Percentiles rank a stretch among this genome's conserved stretches.
Conservation (phyloP, 2,797 vertebrate species). For the Smutsia temminckii region DNA sequence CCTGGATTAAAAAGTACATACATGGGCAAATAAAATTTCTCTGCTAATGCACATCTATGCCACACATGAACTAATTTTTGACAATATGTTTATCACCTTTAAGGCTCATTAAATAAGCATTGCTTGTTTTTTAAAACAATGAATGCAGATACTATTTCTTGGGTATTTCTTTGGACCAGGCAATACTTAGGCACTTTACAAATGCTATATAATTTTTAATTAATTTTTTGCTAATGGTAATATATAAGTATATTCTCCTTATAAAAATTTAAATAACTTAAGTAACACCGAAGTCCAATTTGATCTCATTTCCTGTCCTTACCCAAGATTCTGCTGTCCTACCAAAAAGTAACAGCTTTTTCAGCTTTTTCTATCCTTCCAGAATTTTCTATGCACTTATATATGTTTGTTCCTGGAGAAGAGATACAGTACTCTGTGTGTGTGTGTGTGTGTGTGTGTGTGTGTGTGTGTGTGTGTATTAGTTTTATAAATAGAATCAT, state of each 20-base stretch:
- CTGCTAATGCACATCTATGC: not conserved
- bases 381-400: not conserved
- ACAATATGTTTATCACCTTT: not conserved
- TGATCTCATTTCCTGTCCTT: not conserved
- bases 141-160: not conserved
- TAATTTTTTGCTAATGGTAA: not conserved
- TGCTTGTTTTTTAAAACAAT: not conserved
- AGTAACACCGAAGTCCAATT: not conserved
- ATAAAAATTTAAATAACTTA: not conserved
- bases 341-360: not conserved
- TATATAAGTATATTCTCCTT: not conserved
- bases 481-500: not conserved
- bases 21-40: not conserved
- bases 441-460: not conserved
- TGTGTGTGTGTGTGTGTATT: not conserved
- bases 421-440: not conserved
- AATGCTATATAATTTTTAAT: not conserved
- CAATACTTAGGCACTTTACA: not conserved
- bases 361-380: not conserved
- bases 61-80: not conserved
- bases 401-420: not conserved
- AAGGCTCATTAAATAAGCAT: slow-evolving; percentile 5
- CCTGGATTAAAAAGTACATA: not conserved
- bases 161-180: not conserved
- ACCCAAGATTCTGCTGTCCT: not conserved